Conservation (phyloP, 2,113 vertebrate genomes). For the Pachyramphus minor region DNA sequence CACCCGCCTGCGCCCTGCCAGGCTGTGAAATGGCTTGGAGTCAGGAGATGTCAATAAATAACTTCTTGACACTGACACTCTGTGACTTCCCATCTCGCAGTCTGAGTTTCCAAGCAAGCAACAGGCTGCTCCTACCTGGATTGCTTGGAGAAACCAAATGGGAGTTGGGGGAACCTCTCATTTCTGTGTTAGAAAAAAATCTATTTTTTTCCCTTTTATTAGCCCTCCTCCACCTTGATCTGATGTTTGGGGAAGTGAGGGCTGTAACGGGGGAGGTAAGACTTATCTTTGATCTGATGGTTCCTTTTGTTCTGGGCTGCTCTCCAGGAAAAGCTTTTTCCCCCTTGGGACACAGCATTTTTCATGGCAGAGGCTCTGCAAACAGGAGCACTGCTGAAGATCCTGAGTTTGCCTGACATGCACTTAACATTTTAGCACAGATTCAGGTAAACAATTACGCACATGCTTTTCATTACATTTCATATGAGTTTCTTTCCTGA, state of each 20-base stretch:
- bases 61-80: neutral
- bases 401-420: neutral
- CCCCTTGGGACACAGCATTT: neutral
- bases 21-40: neutral
- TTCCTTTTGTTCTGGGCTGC: neutral
- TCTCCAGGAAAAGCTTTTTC: constrained; percentile 4
- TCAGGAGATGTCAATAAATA: neutral
- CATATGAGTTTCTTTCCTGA: neutral
- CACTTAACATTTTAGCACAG: neutral
- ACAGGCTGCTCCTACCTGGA: neutral
- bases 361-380: neutral
- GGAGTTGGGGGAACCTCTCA: neutral
- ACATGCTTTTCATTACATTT: constrained; percentile 9
- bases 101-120: neutral
- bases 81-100: neutral
- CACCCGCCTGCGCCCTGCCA: neutral
- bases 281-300: constrained; percentile 35
- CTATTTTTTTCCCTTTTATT: neutral
- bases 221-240: neutral
- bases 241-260: constrained; percentile 12
- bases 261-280: neutral
- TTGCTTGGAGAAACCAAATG: neutral
- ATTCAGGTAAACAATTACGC: constrained; percentile 45
- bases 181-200: neutral
- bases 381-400: neutral